A percentile compares a stretch with the other conserved stretches of the same genome.
Conservation (phyloP, 2,888 invertebrate genomes). For the Andrena haemorrhoa region DNA sequence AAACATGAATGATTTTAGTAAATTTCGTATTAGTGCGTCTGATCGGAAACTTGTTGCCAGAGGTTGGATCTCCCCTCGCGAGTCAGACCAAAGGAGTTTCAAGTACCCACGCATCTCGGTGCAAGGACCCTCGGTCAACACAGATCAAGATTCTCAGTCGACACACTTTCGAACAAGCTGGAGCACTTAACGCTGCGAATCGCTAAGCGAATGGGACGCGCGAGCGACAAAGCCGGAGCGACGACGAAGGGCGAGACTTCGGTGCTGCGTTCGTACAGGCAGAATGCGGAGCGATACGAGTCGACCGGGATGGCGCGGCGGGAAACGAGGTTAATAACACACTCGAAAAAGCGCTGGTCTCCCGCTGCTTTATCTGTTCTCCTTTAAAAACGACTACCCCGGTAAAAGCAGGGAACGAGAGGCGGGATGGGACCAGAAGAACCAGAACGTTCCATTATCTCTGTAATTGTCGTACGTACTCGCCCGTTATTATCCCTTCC, state of each 20-base stretch:
- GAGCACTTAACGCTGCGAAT: too few species aligned
- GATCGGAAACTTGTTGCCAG: too few species aligned
- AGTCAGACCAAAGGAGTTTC: too few species aligned
- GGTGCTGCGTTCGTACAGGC: neutral
- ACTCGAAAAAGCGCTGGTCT: constrained; percentile 34
- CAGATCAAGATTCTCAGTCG: too few species aligned
- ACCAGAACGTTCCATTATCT: constrained; percentile 55
- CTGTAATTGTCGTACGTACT: constrained; percentile 55
- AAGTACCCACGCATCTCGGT: too few species aligned
- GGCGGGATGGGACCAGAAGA: constrained; percentile 20
- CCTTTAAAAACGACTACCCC: constrained; percentile 38
- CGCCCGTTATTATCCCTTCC: constrained; percentile 3
- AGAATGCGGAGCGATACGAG: neutral
- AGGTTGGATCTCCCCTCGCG: too few species aligned
- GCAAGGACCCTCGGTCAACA: too few species aligned
- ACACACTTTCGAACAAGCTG: too few species aligned
- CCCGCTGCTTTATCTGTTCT: constrained; percentile 35
- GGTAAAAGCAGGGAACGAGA: constrained; percentile 40
- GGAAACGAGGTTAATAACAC: constrained; percentile 57
- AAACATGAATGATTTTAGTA: too few species aligned
- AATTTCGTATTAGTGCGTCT: too few species aligned
- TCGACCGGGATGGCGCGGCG: neutral
- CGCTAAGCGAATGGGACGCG: neutral
- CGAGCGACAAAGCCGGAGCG: neutral
- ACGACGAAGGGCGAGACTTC: neutral